phyloP scores from a whole-genome alignment of 2,113 vertebrate species.

The Mobula hypostoma region DNA sequence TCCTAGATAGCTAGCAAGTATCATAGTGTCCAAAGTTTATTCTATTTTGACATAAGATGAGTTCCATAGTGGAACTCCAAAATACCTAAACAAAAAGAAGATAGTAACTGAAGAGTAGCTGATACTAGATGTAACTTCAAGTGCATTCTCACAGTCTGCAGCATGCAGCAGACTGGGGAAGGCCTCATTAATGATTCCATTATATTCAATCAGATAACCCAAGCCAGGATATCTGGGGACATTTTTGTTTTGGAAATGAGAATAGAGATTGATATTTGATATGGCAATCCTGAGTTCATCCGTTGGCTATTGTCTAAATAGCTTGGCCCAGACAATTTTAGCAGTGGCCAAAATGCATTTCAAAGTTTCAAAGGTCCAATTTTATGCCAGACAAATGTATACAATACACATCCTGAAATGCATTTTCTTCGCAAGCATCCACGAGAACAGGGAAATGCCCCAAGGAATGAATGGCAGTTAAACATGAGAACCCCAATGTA shows the following conservation, averaged over 20 bases:
- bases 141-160: not conserved
- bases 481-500: too few relatives aligned
- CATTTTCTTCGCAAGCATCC: too few relatives aligned
- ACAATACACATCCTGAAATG: too few relatives aligned
- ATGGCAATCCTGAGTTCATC: not conserved
- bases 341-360: not conserved
- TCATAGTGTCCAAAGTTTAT: not conserved
- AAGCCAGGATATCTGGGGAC: not conserved
- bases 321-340: not conserved
- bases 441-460: too few relatives aligned
- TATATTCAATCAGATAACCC: not conserved
- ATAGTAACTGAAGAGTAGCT: not conserved
- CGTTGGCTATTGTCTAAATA: not conserved
- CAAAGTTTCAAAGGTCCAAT: too few relatives aligned
- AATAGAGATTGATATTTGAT: not conserved
- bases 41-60: not conserved
- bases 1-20: not conserved
- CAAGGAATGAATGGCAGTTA: too few relatives aligned
- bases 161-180: not conserved
- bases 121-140: not conserved
- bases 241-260: not conserved
- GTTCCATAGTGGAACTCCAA: not conserved
- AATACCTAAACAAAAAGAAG: not conserved
- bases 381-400: too few relatives aligned
- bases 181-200: not conserved